Base-by-base conservation (phyloP, 2,797 vertebrate genomes). In the Acropternis orthonyx region DNA sequence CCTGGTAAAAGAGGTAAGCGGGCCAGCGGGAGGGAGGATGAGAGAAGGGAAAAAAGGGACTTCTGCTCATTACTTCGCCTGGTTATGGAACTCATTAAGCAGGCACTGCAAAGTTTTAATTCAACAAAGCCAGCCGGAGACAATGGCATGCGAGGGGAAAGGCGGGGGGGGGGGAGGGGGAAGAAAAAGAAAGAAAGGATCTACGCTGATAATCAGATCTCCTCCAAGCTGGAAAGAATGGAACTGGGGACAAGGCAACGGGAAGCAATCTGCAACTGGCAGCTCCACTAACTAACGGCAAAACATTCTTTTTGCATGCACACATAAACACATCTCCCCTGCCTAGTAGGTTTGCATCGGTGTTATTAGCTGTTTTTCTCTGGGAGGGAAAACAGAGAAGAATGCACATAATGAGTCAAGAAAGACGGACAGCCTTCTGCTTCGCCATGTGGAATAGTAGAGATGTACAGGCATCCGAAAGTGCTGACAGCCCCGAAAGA, bases 61-160 rank as follows among this genome's bases (percentile, higher is more conserved):
- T 97, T 97, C 93, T 92, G 95, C 96, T 97, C 93, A 97, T 94
- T 92, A 93, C 94, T 97, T 97, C 4, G 94, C 96, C 90, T 90
- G 96, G 97, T 97, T 97, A 97, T 94, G 96, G 96, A 97, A 97
- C 97, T 97, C 96, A 96, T 97, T 97, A 97, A 97, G 97, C 95
- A 95, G 97, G 96, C 97, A 93, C 97, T 95, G 82, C 96, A 96
- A 97, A 97, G 96, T 97, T 97, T 96, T 97, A 95, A 97, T 96
- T 96, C 97, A 97, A 97, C 97, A 97, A 97, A 97, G 94, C 83
- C 76, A 91, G 74, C 46, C 69, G 9, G 76, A 96, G 93, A 97
- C 97, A 95, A 95, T 95, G 95, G 59, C n/a, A 84, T 85, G 89
- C 44, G 5, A 95, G 88, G 66, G 85, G 83, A 95, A 93, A 59